Evolutionary conservation across 2,113 vertebrate genomes (phyloP).

Genomic region (Caloenas nicobarica): DNA sequence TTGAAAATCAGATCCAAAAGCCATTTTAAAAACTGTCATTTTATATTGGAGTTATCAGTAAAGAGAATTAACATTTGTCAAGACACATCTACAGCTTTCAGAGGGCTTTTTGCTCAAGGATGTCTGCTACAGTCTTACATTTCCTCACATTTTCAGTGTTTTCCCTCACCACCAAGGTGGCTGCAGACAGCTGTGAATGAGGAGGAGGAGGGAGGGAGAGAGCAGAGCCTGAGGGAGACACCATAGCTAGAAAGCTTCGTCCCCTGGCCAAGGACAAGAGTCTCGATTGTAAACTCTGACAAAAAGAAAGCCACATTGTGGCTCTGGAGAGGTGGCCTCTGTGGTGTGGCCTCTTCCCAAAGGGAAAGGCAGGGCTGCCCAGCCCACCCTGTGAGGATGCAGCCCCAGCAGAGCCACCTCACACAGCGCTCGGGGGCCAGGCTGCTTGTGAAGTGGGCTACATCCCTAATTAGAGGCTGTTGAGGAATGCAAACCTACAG

Average conservation of each 20-base stretch:
- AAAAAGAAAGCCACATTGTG: background rate
- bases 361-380: background rate
- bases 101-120: background rate
- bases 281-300: background rate
- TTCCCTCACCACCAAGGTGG: background rate
- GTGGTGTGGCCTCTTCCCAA: background rate
- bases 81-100: background rate
- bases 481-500: background rate
- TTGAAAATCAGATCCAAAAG: background rate
- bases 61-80: background rate
- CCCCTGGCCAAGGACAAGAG: fast-evolving
- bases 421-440: fast-evolving
- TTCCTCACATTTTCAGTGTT: background rate
- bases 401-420: fast-evolving
- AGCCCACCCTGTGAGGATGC: fast-evolving
- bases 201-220: background rate
- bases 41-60: background rate
- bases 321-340: background rate
- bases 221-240: background rate
- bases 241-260: fast-evolving
- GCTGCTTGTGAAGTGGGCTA: background rate
- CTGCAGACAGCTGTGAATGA: background rate
- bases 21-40: background rate
- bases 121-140: background rate
- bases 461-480: background rate